Evolutionary conservation across 1,140 invertebrate genomes (phyloP), one percentile per base, ranked within the genome.

Genomic region (Leptopilina clavipes): DNA sequence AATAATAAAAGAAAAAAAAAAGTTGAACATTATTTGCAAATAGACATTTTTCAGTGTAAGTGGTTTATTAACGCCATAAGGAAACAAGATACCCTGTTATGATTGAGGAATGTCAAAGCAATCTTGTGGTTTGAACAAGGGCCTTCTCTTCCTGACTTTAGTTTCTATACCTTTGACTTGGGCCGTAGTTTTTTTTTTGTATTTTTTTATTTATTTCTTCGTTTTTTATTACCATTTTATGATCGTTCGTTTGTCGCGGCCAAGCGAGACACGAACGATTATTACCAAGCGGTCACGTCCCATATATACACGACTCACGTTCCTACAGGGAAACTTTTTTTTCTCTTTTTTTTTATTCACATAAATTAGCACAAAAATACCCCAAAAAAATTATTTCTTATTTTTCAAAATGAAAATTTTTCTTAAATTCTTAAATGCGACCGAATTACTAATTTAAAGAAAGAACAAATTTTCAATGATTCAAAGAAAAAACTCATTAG

Each of bases 31-130:
- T 22, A 48, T 25, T 59, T 59, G 22, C 12, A 25, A 25, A 19
- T 52, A 7, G 48, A 59, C 19, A 12, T 12, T 59, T 25, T 59
- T 10, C 3, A 12, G 45, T n/a, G 10, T 48, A 48, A 12, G 22
- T n/a, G n/a, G n/a, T n/a, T n/a, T n/a, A n/a, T n/a, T n/a, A 19
- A 59, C 56, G 56, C 56, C 56, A 25, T 25, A 65, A 25, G 75
- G 65, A 40, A 72, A 74, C 19, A 17, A 59, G 74, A 76, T 48
- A 56, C 65, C 65, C 71, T 84, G 80, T 84, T 84, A 79, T 84
- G 83, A 84, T 84, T 84, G 65, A 76, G 44, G 70, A 84, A 82
- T 84, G 83, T 84, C 82, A 84, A 84, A 84, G 81, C 83, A 84
- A 84, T 81, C 82, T 74, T 71, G 75, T 65, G 65, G 75, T 76